Base-by-base conservation (phyloP, 2,113 vertebrate genomes). In the Chaetorhynchus papuensis region DNA sequence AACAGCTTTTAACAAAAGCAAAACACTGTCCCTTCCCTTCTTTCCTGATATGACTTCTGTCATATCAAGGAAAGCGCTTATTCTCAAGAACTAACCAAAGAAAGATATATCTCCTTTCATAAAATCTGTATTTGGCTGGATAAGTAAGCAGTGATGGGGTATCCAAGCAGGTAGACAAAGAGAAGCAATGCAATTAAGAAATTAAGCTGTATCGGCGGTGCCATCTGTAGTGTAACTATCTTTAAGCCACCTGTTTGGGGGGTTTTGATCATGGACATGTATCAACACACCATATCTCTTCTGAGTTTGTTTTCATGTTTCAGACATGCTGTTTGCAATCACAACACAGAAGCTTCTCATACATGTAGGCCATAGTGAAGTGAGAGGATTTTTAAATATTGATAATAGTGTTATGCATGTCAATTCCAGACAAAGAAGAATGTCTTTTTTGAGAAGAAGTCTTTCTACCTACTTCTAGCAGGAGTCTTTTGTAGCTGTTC, bases 21-120 rank as follows among this genome's bases (percentile, higher is more conserved):
- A 77, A 74, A 9, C 5, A 16, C 8, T 72, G 3, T 41, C 82
- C 7, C 11, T 42, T 63, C 15, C 42, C 14, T 86, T 71, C 42
- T 75, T 71, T 64, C 23, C 10, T 57, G 14, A 17, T 35, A 24
- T 4, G 5, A 45, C 15, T 72, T 44, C 10, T 39, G 6, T 44
- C 44, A 45, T 31, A 53, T 26, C 13, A 60, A 63, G 7, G 10
- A 75, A 87, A 79, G 7, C 6, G 1, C 10, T 33, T 41, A n/a
- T 82, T 85, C 45, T 47, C 0, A 3, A 71, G n/a, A 66, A 37
- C 1, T 4, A 49, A 44, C 0, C 1, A 70, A 80, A 35, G 1
- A 59, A 84, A 84, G 3, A 42, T 57, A 1, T 19, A 13, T 27
- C 7, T 53, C 6, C 13, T 79, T 66, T 41, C 24, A 27, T 27